phyloP scores from a whole-genome alignment of 2,113 vertebrate species.

The Craseonycteris thonglongyai region DNA sequence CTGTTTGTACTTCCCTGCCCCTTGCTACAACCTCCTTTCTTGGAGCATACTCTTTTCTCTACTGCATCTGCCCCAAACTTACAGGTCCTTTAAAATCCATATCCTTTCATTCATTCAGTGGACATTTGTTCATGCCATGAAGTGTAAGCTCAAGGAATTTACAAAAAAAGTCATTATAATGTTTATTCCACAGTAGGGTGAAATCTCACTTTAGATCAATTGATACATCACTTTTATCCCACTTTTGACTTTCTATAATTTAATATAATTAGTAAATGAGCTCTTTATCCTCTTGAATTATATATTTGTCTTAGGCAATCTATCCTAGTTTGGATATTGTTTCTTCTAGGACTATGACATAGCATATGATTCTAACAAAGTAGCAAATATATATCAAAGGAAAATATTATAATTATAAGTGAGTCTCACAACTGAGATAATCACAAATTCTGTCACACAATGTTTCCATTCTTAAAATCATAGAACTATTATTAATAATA shows the following conservation, averaged over 20 bases:
- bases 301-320: background rate
- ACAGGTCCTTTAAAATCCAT: background rate
- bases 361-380: background rate
- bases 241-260: background rate
- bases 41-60: background rate
- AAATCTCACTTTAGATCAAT: background rate
- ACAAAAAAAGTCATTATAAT: background rate
- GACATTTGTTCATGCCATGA: background rate
- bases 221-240: background rate
- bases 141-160: background rate
- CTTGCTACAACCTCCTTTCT: too few relatives aligned
- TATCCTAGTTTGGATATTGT: background rate
- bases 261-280: background rate
- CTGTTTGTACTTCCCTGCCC: background rate
- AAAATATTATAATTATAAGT: background rate
- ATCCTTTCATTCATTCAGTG: background rate
- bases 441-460: background rate
- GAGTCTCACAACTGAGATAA: background rate
- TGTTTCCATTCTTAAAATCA: conserved; percentile 30
- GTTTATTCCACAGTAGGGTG: background rate
- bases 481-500: conserved; percentile 23
- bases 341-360: background rate
- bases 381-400: background rate
- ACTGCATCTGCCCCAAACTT: background rate
- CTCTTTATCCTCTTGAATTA: background rate